Base-by-base conservation (phyloP, 2,797 vertebrate genomes). In the Eulemur albifrons region DNA sequence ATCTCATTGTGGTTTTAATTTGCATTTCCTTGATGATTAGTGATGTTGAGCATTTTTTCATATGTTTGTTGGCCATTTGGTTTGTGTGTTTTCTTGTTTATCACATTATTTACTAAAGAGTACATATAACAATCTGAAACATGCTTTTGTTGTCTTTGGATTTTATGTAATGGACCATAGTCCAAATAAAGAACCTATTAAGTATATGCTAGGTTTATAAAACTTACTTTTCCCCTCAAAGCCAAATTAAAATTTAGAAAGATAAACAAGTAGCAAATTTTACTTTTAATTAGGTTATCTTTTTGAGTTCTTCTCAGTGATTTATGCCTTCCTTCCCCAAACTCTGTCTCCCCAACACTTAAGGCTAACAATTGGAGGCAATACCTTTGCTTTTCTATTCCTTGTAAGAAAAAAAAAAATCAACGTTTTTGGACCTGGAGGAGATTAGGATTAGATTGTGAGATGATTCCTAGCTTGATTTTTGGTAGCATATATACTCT, bases 181-280 rank as follows among this genome's bases (percentile, higher is more conserved):
- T 67, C 18, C 40, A 93, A 73, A 45, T 77, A 48, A 90, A 93
- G 43, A n/a, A 38, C 4, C 81, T 32, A 69, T 52, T 59, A 93
- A 92, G 13, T 9, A 88, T 65, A 38, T 87, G 14, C n/a, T 70
- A 75, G 70, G 7, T 32, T 93, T 45, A 80, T 73, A 18, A 92
- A 94, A 83, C 77, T 59, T 63, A 32, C 21, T 32, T 89, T 92
- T n/a, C 40, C 3, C 65, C 14, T 54, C 14, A 93, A 92, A 88
- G 43, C 2, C n/a, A 92, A 96, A 48, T 65, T 65, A 96, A 92
- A 69, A 92, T 45, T 61, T 93, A 83, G 9, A 79, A 86, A 93
- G 48, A 73, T 30, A 88, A 72, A 23, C 14, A 59, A 45, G 5
- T 7, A 69, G 7, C 54, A 76, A 14, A 4, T 12, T 69, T 80